Evolutionary conservation across 1,140 invertebrate genomes (phyloP), one percentile per base, ranked within the genome.

Genomic region (Drosophila arawakana): DNA sequence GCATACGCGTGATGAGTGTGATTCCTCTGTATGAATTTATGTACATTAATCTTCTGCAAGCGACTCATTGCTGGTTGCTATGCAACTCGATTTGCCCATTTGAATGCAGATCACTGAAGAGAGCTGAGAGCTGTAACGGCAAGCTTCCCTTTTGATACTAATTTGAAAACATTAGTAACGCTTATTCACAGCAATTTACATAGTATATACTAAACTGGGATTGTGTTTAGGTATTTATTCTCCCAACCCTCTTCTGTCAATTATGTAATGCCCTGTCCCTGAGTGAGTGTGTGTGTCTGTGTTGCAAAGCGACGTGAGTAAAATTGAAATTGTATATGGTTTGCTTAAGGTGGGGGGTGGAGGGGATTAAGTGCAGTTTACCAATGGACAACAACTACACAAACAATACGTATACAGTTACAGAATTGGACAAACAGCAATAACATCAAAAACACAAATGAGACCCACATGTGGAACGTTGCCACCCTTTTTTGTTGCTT

Each of bases 241-340:
- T 7, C 9, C 2, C 63, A 30, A 30, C 50, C 60, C 74, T 76
- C 62, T 58, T 37, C 70, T 58, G 43, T 21, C 75, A 72, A 86
- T 88, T 86, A 86, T 76, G 83, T 80, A 86, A 86, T 84, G 60
- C 77, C 50, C 70, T 49, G 57, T 74, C 66, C 50, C 71, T 76
- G 67, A 30, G 25, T 60, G 18, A 13, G 21, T 30, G 25, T 30
- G 6, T 59, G 55, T 55, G 34, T 59, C 15, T 55, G 13, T 65
- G 46, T 52, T 30, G 18, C 60, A 10, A 52, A 15, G 47, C 60
- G 49, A 75, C 68, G 68, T 71, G 73, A 75, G 73, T 75, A 60
- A 69, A 43, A 88, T 71, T 88, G 82, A 86, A 86, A 86, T 88
- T 80, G 83, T 83, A 86, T 86, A 82, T 88, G 82, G 6, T 61